phyloP scores from a whole-genome alignment of 1,140 invertebrate genomes.

The Lepidotrigona ventralis region DNA sequence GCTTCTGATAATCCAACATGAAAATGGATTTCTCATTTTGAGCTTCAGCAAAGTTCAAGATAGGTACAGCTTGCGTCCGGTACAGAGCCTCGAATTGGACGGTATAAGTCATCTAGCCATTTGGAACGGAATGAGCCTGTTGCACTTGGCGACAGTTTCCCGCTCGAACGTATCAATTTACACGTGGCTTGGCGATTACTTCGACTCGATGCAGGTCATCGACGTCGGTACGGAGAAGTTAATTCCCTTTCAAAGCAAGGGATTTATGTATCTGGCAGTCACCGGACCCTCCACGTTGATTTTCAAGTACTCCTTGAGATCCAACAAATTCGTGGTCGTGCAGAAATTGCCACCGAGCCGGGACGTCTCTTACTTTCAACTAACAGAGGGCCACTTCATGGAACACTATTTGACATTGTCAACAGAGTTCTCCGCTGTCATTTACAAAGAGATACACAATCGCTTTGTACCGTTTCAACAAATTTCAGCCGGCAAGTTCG shows the following conservation, averaged over 20 bases:
- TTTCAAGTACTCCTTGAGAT: slow-evolving; percentile 45
- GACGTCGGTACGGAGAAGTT: slow-evolving; percentile 40
- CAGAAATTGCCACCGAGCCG: slow-evolving; percentile 52
- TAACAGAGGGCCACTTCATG: slow-evolving; percentile 40
- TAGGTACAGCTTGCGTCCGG: slow-evolving; percentile 8
- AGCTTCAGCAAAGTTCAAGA: not conserved
- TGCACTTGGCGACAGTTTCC: slow-evolving; percentile 56
- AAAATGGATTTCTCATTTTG: slow-evolving; percentile 40
- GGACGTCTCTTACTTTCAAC: slow-evolving; percentile 46
- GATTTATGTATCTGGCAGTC: slow-evolving; percentile 49
- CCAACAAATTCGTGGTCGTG: slow-evolving; percentile 47
- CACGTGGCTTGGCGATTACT: slow-evolving; percentile 79
- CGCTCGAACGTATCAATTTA: slow-evolving; percentile 69
- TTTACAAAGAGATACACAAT: slow-evolving; percentile 73
- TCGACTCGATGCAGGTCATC: slow-evolving; percentile 78
- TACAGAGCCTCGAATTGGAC: slow-evolving; percentile 52
- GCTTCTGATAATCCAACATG: slow-evolving; percentile 45
- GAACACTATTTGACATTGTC: slow-evolving; percentile 62
- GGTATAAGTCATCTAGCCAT: slow-evolving; percentile 29
- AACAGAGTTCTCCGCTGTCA: slow-evolving; percentile 51
- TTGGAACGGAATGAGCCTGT: slow-evolving; percentile 61
- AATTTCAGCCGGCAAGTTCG: slow-evolving; percentile 48
- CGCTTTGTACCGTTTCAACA: slow-evolving; percentile 78
- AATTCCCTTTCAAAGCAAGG: slow-evolving; percentile 56
- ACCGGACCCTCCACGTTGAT: slow-evolving; percentile 32